Conservation (phyloP, 2,888 invertebrate species). For the Leucophora obtusa region DNA sequence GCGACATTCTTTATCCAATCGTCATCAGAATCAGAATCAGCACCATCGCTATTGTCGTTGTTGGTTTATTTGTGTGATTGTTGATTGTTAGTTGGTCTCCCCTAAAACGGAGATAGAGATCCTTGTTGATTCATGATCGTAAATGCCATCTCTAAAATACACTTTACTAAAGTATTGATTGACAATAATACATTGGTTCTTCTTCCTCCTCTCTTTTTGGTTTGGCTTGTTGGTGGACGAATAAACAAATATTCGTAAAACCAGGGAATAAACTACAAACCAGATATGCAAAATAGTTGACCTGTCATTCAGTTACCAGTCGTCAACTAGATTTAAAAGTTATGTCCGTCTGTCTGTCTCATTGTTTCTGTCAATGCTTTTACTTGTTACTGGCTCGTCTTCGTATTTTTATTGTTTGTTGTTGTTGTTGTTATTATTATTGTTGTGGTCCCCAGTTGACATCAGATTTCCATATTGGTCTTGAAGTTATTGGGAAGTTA, state of each 20-base stretch:
- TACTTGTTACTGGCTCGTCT: slow-evolving; percentile 42
- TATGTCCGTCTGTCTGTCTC: slow-evolving; percentile 56
- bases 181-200: slow-evolving; percentile 61
- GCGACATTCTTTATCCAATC: slow-evolving; percentile 61
- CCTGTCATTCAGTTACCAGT: slow-evolving; percentile 72
- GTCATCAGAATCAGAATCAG: slow-evolving; percentile 53
- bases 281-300: slow-evolving; percentile 78
- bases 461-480: slow-evolving; percentile 64
- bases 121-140: slow-evolving; percentile 63
- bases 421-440: slow-evolving; percentile 1
- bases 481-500: slow-evolving; percentile 64
- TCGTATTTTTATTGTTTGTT: slow-evolving; percentile 20
- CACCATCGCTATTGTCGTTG: slow-evolving; percentile 5
- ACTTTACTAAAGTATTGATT: slow-evolving; percentile 59
- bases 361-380: slow-evolving; percentile 63
- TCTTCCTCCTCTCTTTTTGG: slow-evolving; percentile 3
- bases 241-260: neutral
- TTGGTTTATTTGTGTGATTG: slow-evolving; percentile 26
- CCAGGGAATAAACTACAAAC: slow-evolving; percentile 17
- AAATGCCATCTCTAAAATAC: slow-evolving; percentile 63
- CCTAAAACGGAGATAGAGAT: slow-evolving; percentile 50
- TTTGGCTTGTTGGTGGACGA: slow-evolving; percentile 5
- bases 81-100: slow-evolving; percentile 33
- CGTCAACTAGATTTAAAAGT: slow-evolving; percentile 61
- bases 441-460: slow-evolving; percentile 60